These are phyloP conservation scores for Ornithoptera priamus DNA, from an alignment of 2,888 invertebrate genomes.

Conservation along the genomic window DNA sequence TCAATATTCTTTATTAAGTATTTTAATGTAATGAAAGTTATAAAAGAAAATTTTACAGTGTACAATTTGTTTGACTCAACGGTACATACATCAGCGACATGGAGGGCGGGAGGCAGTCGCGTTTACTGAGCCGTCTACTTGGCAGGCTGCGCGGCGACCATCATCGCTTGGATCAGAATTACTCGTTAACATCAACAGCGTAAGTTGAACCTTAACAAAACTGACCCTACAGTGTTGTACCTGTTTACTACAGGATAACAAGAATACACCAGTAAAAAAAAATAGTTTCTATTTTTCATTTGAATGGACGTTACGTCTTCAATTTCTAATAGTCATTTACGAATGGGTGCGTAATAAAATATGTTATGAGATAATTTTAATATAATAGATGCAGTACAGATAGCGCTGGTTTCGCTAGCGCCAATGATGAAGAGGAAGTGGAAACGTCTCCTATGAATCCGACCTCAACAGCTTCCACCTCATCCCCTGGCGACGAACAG, in stretches of 20 bases:
- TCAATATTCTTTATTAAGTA: too few species aligned
- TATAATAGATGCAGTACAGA: slow-evolving; percentile 18
- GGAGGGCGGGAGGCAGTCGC: slow-evolving; percentile 65
- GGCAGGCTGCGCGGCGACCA: slow-evolving; percentile 65
- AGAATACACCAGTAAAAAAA: too few species aligned
- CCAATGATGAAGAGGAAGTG: slow-evolving; percentile 47
- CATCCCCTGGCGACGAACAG: slow-evolving; percentile 51
- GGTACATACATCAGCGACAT: slow-evolving; percentile 35
- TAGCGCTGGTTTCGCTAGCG: slow-evolving; percentile 36
- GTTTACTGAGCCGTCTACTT: slow-evolving; percentile 59
- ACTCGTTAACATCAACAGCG: slow-evolving; percentile 60
- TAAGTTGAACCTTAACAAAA: slow-evolving; percentile 36
- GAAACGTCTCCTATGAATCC: slow-evolving; percentile 35
- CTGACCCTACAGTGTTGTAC: too few species aligned
- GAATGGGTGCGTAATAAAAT: not conserved
- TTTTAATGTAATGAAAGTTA: too few species aligned
- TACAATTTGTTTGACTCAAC: too few species aligned
- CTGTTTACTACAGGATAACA: too few species aligned
- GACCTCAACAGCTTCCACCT: slow-evolving; percentile 39
- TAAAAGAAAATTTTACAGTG: too few species aligned
- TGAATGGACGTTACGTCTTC: too few species aligned
- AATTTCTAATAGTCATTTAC: too few species aligned
- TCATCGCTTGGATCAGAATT: slow-evolving; percentile 54
- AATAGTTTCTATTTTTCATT: too few species aligned
- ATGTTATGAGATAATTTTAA: not conserved